A percentile compares a stretch with the other conserved stretches of the same genome.
phyloP scores from a whole-genome alignment of 2,113 vertebrate species.

The Lepus americanus region DNA sequence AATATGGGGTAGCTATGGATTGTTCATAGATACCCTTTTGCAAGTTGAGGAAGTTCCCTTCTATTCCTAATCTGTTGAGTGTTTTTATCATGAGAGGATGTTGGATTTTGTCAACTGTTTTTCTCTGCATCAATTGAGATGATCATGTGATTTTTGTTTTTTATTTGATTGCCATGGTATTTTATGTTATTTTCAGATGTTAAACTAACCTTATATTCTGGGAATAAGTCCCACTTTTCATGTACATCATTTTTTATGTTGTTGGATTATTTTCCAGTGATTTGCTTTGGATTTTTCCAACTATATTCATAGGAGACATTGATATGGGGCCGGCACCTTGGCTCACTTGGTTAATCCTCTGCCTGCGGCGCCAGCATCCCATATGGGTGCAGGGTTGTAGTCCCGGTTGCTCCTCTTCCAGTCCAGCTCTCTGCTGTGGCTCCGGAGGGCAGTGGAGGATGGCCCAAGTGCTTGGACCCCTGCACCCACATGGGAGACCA shows the following conservation, averaged over 20 bases:
- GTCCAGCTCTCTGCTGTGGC: too few species aligned
- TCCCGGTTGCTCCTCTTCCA: too few species aligned
- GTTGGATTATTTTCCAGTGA: conserved; percentile 1
- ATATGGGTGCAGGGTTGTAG: too few species aligned
- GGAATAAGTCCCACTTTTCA: conserved; percentile 1
- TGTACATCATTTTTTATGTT: conserved; percentile 5
- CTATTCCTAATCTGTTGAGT: background rate
- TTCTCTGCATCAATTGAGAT: background rate
- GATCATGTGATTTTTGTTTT: conserved; percentile 27
- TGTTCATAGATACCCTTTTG: background rate
- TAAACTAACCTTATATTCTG: background rate
- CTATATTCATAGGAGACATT: conserved; percentile 4
- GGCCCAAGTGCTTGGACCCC: too few species aligned
- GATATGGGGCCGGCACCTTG: too few species aligned
- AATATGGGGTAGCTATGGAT: background rate
- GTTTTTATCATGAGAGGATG: conserved; percentile 3
- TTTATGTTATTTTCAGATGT: background rate
- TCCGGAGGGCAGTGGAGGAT: too few species aligned
- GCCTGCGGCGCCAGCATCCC: too few species aligned
- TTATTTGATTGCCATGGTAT: background rate
- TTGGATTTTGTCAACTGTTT: background rate
- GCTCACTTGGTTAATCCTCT: too few species aligned
- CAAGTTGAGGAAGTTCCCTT: background rate
- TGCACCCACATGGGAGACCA: too few species aligned
- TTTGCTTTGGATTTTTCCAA: conserved; percentile 10